These are phyloP conservation scores for Chanos chanos DNA, from an alignment of 2,797 vertebrate genomes.

Conservation along the genomic window DNA sequence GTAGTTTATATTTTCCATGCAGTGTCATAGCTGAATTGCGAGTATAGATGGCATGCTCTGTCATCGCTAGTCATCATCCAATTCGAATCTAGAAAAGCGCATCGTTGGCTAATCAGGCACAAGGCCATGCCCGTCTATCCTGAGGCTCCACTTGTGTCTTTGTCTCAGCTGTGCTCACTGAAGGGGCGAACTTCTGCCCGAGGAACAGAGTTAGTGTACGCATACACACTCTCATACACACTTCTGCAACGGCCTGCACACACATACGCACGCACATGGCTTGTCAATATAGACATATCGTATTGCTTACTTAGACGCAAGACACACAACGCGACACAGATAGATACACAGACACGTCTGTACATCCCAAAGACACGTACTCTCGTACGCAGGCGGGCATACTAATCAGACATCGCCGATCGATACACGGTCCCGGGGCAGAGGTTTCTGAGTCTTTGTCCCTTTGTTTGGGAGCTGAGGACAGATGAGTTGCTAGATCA, in stretches of 20 bases:
- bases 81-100: neutral
- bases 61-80: too few species aligned
- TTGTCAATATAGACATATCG: too few species aligned
- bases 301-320: neutral
- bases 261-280: neutral
- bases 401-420: neutral
- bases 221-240: constrained; percentile 3
- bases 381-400: neutral
- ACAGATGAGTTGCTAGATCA: constrained; percentile 3
- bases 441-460: neutral
- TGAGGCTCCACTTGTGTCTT: constrained; percentile 18
- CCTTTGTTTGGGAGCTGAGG: neutral
- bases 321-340: neutral
- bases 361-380: too few species aligned
- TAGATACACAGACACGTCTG: too few species aligned
- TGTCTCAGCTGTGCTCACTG: constrained; percentile 36
- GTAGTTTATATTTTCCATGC: too few species aligned
- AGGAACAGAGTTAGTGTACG: neutral
- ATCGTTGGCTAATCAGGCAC: constrained; percentile 10
- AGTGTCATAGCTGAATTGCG: too few species aligned
- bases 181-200: constrained; percentile 14
- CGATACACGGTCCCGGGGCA: neutral
- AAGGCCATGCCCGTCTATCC: constrained; percentile 2
- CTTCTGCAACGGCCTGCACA: neutral
- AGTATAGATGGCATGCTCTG: too few species aligned